Evolutionary conservation across 2,888 invertebrate genomes (phyloP).

Genomic region (Eupelmus urozonus): DNA sequence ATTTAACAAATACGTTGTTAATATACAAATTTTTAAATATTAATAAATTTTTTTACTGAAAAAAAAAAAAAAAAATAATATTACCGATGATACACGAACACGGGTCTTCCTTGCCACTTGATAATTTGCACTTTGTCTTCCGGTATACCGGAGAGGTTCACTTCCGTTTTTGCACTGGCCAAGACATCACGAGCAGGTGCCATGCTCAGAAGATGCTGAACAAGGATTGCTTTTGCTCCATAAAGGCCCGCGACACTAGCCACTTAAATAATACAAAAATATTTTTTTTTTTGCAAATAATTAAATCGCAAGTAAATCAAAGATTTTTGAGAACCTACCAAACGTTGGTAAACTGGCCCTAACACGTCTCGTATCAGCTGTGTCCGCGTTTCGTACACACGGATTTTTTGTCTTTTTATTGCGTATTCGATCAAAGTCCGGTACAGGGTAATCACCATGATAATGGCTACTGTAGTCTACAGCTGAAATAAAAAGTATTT

Average conservation of each 20-base stretch:
- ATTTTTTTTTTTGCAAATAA: background rate
- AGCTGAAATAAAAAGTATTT: no score
- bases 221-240: slow-evolving; percentile 80
- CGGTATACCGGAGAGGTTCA: slow-evolving; percentile 84
- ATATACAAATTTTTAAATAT: no score
- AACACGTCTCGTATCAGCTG: slow-evolving; percentile 76
- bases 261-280: slow-evolving; percentile 71
- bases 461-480: background rate
- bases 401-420: slow-evolving; percentile 75
- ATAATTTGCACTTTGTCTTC: slow-evolving; percentile 83
- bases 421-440: slow-evolving; percentile 80
- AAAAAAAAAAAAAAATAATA: background rate
- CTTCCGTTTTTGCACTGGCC: slow-evolving; percentile 87
- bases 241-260: slow-evolving; percentile 81
- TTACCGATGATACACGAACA: slow-evolving; percentile 86
- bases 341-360: slow-evolving; percentile 79
- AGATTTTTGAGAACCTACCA: slow-evolving; percentile 68
- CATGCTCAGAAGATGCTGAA: slow-evolving; percentile 81
- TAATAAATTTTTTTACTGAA: background rate
- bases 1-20: no score
- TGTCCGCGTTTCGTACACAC: slow-evolving; percentile 70
- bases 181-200: slow-evolving; percentile 85
- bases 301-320: background rate
- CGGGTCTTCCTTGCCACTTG: slow-evolving; percentile 91
- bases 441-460: slow-evolving; percentile 81